Base-by-base conservation (phyloP, 2,797 vertebrate genomes). In the Threskiornis aethiopicus region DNA sequence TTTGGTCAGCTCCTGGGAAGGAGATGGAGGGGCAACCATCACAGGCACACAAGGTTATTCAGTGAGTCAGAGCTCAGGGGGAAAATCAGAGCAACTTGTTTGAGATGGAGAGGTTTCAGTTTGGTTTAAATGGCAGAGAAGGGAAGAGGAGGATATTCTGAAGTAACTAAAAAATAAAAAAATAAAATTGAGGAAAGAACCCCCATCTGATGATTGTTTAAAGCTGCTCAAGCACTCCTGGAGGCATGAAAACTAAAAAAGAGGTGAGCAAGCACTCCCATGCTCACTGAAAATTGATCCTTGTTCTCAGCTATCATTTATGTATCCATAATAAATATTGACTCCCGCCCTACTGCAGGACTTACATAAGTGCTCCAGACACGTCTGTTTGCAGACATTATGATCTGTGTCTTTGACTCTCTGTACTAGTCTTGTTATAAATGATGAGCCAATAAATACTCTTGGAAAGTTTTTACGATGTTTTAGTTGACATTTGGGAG, bases 401-500 rank as follows among this genome's bases (percentile, higher is more conserved):
- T 25, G 80, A 79, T 96, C 88, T 70, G 69, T 35, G 71, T 66
- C 81, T 96, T 93, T 95, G 94, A 73, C 93, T 65, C 83, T 85
- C 69, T 90, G 66, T 83, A 87, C 41, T 22, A 46, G 33, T 42
- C 83, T 91, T 31, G 3, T 90, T 87, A 86, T 66, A 92, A 97
- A 91, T 54, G 47, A 80, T 5, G 59, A 91, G 87, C 87, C 90
- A 97, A 97, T 97, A 97, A 96, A 97, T 76, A 91, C 87, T 69
- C 92, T 91, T 26, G 49, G 97, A 97, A 96, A n/a, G 75, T 97
- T 97, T 97, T 93, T 85, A 90, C 14, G 1, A 89, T 67, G 66
- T 66, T 86, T 97, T 95, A 93, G 95, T 97, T 96, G 95, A 94
- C 94, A 91, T 94, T 94, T 85, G 73, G 88, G 86, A 97, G 78